phyloP scores from a whole-genome alignment of 2,113 vertebrate species.

The Xiphophorus hellerii region DNA sequence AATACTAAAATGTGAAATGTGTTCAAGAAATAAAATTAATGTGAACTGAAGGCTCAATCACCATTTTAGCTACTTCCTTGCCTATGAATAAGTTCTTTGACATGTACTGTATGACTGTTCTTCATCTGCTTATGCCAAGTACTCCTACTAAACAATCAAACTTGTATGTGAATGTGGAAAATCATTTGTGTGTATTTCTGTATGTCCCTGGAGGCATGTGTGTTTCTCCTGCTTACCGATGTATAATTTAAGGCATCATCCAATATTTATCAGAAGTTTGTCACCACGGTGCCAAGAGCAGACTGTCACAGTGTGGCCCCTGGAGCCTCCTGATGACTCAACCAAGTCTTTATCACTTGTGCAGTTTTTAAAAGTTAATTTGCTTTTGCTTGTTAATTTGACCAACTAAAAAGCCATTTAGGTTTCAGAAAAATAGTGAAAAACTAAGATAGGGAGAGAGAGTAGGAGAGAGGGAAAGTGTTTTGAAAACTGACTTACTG shows the following conservation, averaged over 20 bases:
- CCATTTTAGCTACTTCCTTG: conserved; percentile 1
- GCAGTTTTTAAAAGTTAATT: background rate
- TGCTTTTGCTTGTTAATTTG: background rate
- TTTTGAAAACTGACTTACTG: no score
- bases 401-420: background rate
- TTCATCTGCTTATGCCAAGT: conserved; percentile 55
- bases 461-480: no score
- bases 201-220: conserved; percentile 31
- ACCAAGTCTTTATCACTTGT: conserved; percentile 18
- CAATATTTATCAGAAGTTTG: conserved; percentile 62
- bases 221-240: conserved; percentile 43
- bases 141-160: conserved; percentile 35
- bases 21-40: no score
- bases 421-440: no score
- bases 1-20: no score
- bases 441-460: no score
- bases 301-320: conserved; percentile 30
- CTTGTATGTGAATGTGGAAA: background rate
- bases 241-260: conserved; percentile 57
- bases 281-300: conserved; percentile 41
- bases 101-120: conserved; percentile 25
- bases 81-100: conserved; percentile 53
- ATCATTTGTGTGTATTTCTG: background rate
- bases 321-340: conserved; percentile 26
- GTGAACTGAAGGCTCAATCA: no score